phyloP scores from a whole-genome alignment of 2,113 vertebrate genomes.

The Stictonetta naevosa region DNA sequence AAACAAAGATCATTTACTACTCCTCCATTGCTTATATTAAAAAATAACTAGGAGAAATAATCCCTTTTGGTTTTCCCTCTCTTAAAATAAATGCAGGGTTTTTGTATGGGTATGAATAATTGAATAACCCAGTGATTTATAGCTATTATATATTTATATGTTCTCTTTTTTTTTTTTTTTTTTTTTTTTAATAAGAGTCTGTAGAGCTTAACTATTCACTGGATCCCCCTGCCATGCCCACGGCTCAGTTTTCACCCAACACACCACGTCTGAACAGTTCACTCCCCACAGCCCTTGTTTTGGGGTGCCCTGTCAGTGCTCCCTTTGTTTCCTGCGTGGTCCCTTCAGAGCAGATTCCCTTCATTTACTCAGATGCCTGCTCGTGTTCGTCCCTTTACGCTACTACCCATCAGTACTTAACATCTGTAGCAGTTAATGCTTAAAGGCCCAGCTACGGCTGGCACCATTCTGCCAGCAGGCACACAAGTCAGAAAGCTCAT shows the following conservation, averaged over 20 bases:
- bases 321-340: neutral
- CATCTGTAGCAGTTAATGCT: neutral
- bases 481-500: neutral
- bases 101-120: conserved; percentile 43
- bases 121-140: conserved; percentile 38
- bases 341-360: neutral
- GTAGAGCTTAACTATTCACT: neutral
- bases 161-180: neutral
- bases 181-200: neutral
- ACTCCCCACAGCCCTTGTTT: neutral
- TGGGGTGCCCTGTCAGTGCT: neutral
- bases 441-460: neutral
- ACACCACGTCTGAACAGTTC: neutral
- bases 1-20: neutral
- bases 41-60: conserved; percentile 17
- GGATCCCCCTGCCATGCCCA: neutral
- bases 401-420: neutral
- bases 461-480: neutral
- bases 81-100: conserved; percentile 23
- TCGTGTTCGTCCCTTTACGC: neutral
- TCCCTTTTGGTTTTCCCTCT: neutral
- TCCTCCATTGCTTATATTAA: neutral
- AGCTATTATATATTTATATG: conserved; percentile 48
- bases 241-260: neutral
- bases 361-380: neutral